A percentile compares a stretch with the other conserved stretches of the same genome.
Conservation (phyloP, 2,797 vertebrate genomes). For the Erethizon dorsatum region DNA sequence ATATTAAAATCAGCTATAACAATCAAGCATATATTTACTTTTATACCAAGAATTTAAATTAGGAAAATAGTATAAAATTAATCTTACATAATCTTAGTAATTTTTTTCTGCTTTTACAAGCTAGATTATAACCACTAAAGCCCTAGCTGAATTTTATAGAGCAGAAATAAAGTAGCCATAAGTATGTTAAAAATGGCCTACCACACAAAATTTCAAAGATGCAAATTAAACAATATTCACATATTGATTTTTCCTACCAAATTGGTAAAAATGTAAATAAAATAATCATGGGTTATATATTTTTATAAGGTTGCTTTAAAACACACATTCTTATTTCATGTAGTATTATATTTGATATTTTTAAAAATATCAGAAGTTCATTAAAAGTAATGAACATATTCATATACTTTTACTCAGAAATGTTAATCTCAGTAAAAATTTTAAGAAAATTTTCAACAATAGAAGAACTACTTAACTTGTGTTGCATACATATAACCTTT, state of each 20-base stretch:
- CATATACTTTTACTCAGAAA: background rate
- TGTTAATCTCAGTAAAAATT: background rate
- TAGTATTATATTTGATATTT: background rate
- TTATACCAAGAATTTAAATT: background rate
- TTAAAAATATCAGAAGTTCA: conserved; percentile 15
- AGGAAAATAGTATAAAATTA: background rate
- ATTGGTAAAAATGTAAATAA: background rate
- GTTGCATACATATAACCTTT: background rate
- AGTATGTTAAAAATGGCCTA: background rate
- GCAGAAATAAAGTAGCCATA: background rate
- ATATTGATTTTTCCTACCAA: conserved; percentile 8
- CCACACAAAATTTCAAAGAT: background rate
- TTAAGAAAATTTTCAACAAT: background rate
- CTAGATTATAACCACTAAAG: background rate
- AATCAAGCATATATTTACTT: background rate
- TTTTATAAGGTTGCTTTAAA: background rate
- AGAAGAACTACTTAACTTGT: conserved; percentile 6
- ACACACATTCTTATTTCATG: background rate
- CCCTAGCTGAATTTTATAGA: background rate
- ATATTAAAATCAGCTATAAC: background rate
- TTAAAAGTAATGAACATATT: background rate
- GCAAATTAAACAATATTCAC: background rate
- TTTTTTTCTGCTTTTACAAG: background rate
- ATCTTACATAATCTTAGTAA: background rate
- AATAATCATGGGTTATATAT: background rate